A percentile compares a stretch with the other conserved stretches of the same genome.
These are phyloP conservation scores for Carlito syrichta DNA, from an alignment of 2,113 vertebrate species.

Conservation along the genomic window DNA sequence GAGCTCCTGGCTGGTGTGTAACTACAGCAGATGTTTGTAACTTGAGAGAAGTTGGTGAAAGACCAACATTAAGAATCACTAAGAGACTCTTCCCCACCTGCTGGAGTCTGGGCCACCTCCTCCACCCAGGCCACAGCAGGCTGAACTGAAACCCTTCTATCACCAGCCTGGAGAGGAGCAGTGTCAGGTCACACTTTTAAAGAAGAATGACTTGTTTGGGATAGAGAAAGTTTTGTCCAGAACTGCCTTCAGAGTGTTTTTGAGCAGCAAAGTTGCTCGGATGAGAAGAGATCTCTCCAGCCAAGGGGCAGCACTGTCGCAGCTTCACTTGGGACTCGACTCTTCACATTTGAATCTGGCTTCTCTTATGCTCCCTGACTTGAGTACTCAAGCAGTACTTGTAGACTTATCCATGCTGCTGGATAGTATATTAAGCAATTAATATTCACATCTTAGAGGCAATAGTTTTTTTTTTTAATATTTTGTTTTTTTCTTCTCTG, in stretches of 20 bases:
- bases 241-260: neutral
- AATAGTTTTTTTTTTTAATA: slow-evolving; percentile 34
- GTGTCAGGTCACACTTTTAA: neutral
- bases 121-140: neutral
- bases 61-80: neutral
- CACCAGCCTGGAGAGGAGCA: neutral
- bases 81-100: neutral
- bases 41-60: neutral
- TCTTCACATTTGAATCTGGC: slow-evolving; percentile 20
- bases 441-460: slow-evolving; percentile 1
- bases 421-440: neutral
- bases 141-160: neutral
- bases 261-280: neutral
- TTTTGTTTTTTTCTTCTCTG: neutral
- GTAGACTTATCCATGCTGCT: slow-evolving; percentile 11
- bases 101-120: neutral
- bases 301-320: neutral
- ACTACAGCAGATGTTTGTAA: neutral
- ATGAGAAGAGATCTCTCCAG: neutral
- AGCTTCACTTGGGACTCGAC: neutral
- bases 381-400: neutral
- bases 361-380: neutral
- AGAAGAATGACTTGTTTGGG: neutral
- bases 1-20: neutral
- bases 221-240: neutral